Percentiles rank a stretch among this genome's conserved stretches.
Conservation (phyloP, 1,140 invertebrate species). For the Drosophila miranda region DNA sequence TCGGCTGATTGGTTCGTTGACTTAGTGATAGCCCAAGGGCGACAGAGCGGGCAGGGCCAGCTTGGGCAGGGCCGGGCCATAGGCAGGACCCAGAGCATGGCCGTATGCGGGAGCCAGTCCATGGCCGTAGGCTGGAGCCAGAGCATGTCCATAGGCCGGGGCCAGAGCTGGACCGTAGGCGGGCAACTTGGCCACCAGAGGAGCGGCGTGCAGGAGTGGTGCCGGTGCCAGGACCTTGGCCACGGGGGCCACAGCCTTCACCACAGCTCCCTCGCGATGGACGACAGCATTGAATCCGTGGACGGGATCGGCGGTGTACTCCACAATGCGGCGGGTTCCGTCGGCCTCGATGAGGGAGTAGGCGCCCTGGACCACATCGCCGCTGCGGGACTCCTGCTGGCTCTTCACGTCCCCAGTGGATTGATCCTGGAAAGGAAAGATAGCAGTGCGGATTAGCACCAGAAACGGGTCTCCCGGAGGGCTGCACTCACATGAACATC, state of each 20-base stretch:
- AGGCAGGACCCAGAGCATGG: constrained; percentile 20
- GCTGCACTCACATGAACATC: constrained; percentile 83
- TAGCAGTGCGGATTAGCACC: neutral
- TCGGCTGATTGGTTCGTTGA: constrained; percentile 30
- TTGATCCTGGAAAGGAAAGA: constrained; percentile 79
- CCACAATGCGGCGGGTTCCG: constrained; percentile 84
- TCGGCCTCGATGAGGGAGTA: constrained; percentile 85
- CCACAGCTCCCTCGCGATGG: constrained; percentile 82
- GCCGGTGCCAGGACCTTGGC: constrained; percentile 77
- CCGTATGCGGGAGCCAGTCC: neutral
- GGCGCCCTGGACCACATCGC: constrained; percentile 84
- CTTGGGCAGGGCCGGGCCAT: constrained; percentile 13
- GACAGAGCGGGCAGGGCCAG: constrained; percentile 47
- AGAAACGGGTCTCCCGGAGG: neutral
- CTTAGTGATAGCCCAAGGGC: constrained; percentile 67
- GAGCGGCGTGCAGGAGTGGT: constrained; percentile 65
- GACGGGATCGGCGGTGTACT: constrained; percentile 84
- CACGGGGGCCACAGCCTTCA: constrained; percentile 77
- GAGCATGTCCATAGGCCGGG: constrained; percentile 23
- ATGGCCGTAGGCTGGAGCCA: constrained; percentile 34
- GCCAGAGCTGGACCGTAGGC: constrained; percentile 44
- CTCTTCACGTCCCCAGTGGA: constrained; percentile 85
- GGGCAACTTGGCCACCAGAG: constrained; percentile 57
- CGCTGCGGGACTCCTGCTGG: constrained; percentile 84
- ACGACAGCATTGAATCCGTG: constrained; percentile 84